A percentile compares a stretch with the other conserved stretches of the same genome.
These are phyloP conservation scores for Pelodiscus sinensis DNA, from an alignment of 2,113 vertebrate genomes.

Conservation along the genomic window DNA sequence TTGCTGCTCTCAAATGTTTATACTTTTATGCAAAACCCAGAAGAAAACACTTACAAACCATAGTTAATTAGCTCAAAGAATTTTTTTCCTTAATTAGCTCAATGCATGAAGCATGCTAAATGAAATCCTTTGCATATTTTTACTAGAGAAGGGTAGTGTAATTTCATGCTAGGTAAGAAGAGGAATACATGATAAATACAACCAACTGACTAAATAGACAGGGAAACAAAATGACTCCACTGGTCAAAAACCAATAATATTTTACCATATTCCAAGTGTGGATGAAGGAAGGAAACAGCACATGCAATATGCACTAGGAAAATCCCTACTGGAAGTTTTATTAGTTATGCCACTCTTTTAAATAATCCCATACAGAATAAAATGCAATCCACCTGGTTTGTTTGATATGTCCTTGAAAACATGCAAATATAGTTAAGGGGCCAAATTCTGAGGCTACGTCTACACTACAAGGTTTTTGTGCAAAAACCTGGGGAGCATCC, in stretches of 20 bases:
- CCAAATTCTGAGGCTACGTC: neutral
- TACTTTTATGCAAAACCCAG: neutral
- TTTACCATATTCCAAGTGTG: rapidly evolving
- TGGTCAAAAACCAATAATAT: neutral
- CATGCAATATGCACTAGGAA: rapidly evolving
- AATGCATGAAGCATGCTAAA: neutral
- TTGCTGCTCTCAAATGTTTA: neutral
- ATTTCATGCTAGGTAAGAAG: neutral
- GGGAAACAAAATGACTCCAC: neutral
- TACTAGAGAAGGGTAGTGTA: neutral
- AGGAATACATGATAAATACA: neutral
- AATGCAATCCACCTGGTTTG: neutral
- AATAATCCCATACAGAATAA: rapidly evolving
- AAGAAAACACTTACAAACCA: neutral
- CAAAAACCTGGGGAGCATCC: no score
- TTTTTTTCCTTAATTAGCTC: neutral
- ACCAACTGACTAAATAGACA: rapidly evolving
- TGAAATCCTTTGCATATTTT: neutral
- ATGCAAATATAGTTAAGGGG: neutral
- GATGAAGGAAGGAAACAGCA: neutral
- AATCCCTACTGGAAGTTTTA: rapidly evolving
- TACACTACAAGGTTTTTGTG: no score
- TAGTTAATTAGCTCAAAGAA: neutral
- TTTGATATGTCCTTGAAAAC: neutral
- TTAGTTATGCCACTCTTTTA: rapidly evolving